Evolutionary conservation across 2,113 vertebrate genomes (phyloP).

Genomic region (Corapipo altera): DNA sequence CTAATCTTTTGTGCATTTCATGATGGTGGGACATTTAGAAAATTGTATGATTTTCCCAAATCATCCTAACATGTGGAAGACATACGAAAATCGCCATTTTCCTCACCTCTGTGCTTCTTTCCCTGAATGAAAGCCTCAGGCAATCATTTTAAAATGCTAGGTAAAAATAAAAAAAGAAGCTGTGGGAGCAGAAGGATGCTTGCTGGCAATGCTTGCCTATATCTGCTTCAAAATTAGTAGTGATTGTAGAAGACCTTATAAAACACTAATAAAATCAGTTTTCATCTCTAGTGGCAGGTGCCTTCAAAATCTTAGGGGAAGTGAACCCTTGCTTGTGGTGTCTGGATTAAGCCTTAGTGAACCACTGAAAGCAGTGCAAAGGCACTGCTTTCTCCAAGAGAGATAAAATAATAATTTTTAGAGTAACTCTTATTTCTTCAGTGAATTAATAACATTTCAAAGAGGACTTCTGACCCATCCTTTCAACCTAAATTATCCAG

Average conservation of each 20-base stretch:
- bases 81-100: conserved; percentile 21
- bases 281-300: neutral
- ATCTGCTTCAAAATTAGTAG: conserved; percentile 18
- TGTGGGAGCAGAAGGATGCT: neutral
- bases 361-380: neutral
- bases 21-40: conserved; percentile 36
- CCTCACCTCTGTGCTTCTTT: neutral
- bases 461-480: conserved; percentile 6
- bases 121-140: neutral
- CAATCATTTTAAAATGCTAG: conserved; percentile 25
- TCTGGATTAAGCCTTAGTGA: neutral
- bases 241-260: neutral
- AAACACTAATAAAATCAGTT: conserved; percentile 10
- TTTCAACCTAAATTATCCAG: conserved; percentile 14
- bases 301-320: neutral
- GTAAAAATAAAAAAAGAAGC: neutral
- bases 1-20: conserved; percentile 43
- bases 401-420: conserved; percentile 18
- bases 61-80: conserved; percentile 39
- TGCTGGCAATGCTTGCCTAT: neutral
- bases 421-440: conserved; percentile 9
- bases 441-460: conserved; percentile 42
- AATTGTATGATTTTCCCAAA: conserved; percentile 62
- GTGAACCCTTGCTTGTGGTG: neutral
- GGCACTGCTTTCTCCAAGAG: neutral